Base-by-base conservation (phyloP, 2,113 vertebrate genomes). In the Varanus salvator region DNA sequence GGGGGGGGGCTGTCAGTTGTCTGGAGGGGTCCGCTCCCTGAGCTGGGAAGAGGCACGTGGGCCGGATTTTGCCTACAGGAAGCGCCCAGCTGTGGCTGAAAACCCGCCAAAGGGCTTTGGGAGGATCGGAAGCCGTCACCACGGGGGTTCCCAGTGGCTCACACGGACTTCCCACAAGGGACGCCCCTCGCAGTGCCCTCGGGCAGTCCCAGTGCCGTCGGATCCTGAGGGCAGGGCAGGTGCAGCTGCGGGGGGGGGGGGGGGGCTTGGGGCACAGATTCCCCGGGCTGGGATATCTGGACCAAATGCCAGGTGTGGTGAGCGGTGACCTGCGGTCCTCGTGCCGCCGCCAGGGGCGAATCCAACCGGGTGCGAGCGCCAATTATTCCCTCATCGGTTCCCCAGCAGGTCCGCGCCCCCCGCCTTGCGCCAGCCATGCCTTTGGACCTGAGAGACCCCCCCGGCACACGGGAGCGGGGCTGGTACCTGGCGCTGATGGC, bases 401-500 rank as follows among this genome's bases (percentile, higher is more conserved):
- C 81, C 38, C 68, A 29, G 38, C 57, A 34, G 50, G 19, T 34
- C 23, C 17, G 60, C 15, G 8, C 31, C 19, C 17, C 19, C 17
- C n/a, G 8, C 48, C n/a, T 3, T 6, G 25, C 15, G 9, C 48
- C 6, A 1, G 0, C 64, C 34, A 4, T 3, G 0, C 25, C 0
- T 80, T 98, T 98, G 98, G 97, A 98, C 52, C 90, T 90, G 78
- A 91, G 94, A 89, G 91, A 87, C 0, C 54, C 92, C 89, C 96
- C 98, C 2, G 48, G 85, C n/a, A 27, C 93, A 54, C 94, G 86
- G 29, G 93, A 87, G 66, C 95, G 94, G 92, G 98, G 97, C 91
- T 99, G 98, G 98, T 98, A 98, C 91, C 93, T 98, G 90, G 95
- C 96, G 4, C 97, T 98, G 57, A 98, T 98, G 98, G 98, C 98